A percentile compares a stretch with the other conserved stretches of the same genome.
Evolutionary conservation across 2,113 vertebrate genomes (phyloP).

Genomic region (Poecile atricapillus): DNA sequence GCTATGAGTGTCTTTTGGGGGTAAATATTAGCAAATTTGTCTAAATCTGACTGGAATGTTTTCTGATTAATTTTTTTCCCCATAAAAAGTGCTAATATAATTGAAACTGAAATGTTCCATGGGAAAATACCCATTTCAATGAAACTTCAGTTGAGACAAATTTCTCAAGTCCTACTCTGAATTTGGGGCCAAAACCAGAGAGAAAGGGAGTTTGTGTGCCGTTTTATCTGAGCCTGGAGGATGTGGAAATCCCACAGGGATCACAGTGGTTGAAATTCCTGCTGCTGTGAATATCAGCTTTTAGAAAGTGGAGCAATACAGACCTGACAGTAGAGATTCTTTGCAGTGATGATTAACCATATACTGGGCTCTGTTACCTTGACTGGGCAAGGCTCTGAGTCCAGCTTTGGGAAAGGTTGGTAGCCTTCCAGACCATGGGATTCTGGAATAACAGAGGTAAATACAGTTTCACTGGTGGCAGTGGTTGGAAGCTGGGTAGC

Average conservation of each 20-base stretch:
- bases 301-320: neutral
- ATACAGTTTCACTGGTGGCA: neutral
- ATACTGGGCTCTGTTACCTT: neutral
- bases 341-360: neutral
- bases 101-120: neutral
- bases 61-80: neutral
- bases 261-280: neutral
- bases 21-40: neutral
- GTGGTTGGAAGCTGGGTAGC: neutral
- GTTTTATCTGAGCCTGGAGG: neutral
- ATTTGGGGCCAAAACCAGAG: neutral
- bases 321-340: neutral
- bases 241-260: neutral
- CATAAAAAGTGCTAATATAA: neutral
- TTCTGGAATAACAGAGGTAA: neutral
- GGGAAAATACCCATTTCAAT: neutral
- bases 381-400: neutral
- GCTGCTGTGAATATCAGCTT: neutral
- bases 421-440: accelerated
- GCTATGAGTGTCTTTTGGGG: neutral
- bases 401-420: neutral
- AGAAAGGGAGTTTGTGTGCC: neutral
- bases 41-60: neutral
- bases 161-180: neutral
- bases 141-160: neutral